These are phyloP conservation scores for Acronicta psi DNA, from an alignment of 2,888 invertebrate species.

Conservation along the genomic window DNA sequence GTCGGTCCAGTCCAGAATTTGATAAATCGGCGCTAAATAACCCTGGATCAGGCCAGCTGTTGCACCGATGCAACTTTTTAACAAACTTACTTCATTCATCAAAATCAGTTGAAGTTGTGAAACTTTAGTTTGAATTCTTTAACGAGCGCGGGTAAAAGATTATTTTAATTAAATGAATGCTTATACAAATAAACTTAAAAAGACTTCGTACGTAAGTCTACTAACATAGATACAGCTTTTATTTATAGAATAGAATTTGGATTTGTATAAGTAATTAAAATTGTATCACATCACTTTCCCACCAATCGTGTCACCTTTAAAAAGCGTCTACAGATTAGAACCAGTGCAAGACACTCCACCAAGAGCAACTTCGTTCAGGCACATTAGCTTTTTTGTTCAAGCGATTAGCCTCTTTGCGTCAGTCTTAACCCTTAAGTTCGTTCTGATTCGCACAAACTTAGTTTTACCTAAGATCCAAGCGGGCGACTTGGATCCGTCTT, in stretches of 20 bases:
- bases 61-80: constrained; percentile 40
- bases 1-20: constrained; percentile 9
- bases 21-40: constrained; percentile 22
- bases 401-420: constrained; percentile 4
- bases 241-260: too few relatives aligned
- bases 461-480: constrained; percentile 1
- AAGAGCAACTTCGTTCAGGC: background rate
- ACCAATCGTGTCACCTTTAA: too few relatives aligned
- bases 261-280: too few relatives aligned
- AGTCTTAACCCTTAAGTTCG: background rate
- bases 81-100: constrained; percentile 39
- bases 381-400: constrained; percentile 4
- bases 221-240: background rate
- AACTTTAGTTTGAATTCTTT: constrained; percentile 18
- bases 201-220: background rate
- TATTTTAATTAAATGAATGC: background rate
- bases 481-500: too few relatives aligned
- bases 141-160: background rate
- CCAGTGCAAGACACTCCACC: too few relatives aligned
- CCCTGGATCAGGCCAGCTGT: constrained; percentile 19
- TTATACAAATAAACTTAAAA: background rate
- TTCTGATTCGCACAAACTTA: background rate
- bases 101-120: constrained; percentile 15
- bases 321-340: too few relatives aligned
- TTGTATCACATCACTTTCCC: too few relatives aligned